These are phyloP conservation scores for Cephus rjabovi DNA, from an alignment of 2,888 invertebrate species.

Conservation along the genomic window DNA sequence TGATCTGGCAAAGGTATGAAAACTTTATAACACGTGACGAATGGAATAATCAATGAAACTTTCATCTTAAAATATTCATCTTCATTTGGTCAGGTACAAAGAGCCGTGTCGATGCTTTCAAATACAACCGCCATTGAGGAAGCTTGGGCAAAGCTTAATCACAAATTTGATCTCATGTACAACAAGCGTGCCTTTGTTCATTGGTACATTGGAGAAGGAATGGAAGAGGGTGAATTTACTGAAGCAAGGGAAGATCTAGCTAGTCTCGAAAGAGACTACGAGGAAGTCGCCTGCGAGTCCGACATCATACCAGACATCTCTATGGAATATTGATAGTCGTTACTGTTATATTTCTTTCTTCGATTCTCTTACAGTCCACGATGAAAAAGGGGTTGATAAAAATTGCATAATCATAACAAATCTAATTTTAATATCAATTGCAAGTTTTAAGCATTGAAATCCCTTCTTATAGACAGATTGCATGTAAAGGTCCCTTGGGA, in stretches of 20 bases:
- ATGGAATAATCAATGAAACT: not conserved
- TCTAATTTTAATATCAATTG: not conserved
- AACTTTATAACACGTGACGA: not conserved
- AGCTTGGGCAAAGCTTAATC: slow-evolving; percentile 79
- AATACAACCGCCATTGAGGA: slow-evolving; percentile 61
- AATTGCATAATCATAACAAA: not conserved
- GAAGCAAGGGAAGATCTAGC: slow-evolving; percentile 90
- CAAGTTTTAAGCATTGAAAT: not conserved
- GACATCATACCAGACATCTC: slow-evolving; percentile 41
- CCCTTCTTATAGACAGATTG: not conserved
- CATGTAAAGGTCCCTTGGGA: not conserved
- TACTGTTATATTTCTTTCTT: not conserved
- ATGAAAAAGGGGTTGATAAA: not conserved
- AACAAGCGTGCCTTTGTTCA: slow-evolving; percentile 96
- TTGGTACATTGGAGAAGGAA: slow-evolving; percentile 92
- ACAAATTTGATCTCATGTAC: slow-evolving; percentile 97
- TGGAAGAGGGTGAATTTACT: slow-evolving; percentile 89
- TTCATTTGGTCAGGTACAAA: slow-evolving; percentile 43
- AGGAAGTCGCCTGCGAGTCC: slow-evolving; percentile 83
- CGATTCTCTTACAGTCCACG: not conserved
- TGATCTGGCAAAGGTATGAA: slow-evolving; percentile 55
- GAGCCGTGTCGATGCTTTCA: slow-evolving; percentile 61
- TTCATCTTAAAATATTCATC: not conserved
- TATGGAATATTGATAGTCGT: slow-evolving; percentile 14
- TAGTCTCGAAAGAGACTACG: slow-evolving; percentile 83